Conservation (phyloP, 2,797 vertebrate genomes). For the Enteromius trimaculatus region DNA sequence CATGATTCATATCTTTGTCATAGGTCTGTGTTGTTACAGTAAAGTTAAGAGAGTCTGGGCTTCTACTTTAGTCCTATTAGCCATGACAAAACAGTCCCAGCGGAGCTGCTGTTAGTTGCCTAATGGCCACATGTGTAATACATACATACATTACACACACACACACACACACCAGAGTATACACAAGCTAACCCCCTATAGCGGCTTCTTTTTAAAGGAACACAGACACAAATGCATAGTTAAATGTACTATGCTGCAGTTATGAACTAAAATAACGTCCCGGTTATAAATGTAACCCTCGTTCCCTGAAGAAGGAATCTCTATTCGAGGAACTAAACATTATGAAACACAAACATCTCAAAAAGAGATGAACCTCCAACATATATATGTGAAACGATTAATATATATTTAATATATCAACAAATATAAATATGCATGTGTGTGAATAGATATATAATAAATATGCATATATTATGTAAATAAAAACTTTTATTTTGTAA, state of each 20-base stretch:
- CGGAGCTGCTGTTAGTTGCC: constrained; percentile 22
- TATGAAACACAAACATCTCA: no score
- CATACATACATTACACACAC: not conserved
- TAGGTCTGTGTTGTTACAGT: constrained; percentile 67
- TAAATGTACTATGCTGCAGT: not conserved
- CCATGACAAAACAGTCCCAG: constrained; percentile 35
- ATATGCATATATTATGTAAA: no score
- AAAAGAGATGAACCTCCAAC: no score
- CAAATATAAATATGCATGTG: no score
- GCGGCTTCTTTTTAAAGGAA: not conserved
- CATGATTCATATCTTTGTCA: constrained; percentile 73
- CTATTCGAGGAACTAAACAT: no score
- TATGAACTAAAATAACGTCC: not conserved
- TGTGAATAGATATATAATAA: no score
- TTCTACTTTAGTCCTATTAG: constrained; percentile 61
- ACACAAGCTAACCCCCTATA: no score
- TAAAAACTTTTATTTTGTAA: no score
- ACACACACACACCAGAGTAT: not conserved
- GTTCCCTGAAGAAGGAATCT: no score
- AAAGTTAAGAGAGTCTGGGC: constrained; percentile 61
- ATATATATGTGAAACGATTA: no score
- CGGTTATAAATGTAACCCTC: no score
- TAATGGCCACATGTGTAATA: constrained; percentile 14
- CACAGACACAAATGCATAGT: not conserved
- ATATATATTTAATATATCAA: no score